Evolutionary conservation across 2,797 vertebrate species (phyloP).

Genomic region (Botia almorhae): DNA sequence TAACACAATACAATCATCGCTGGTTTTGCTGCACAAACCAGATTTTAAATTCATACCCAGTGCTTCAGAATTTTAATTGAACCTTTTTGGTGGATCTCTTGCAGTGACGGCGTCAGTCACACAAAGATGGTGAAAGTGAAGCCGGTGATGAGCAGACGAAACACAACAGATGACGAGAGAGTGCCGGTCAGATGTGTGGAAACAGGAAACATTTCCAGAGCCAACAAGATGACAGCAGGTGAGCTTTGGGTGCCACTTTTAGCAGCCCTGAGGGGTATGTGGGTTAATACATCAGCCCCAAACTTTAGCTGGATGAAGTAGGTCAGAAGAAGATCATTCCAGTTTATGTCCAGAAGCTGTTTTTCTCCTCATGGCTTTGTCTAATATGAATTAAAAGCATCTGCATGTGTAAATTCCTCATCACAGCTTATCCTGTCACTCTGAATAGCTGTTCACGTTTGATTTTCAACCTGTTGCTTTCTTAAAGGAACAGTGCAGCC

Average conservation of each 20-base stretch:
- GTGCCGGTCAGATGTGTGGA: slow-evolving; percentile 85
- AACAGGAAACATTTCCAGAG: slow-evolving; percentile 87
- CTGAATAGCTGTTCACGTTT: slow-evolving; percentile 38
- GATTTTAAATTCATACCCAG: neutral
- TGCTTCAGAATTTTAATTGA: neutral
- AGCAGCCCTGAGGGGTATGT: slow-evolving; percentile 17
- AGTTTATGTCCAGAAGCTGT: slow-evolving; percentile 27
- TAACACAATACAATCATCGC: neutral
- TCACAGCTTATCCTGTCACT: slow-evolving; percentile 48
- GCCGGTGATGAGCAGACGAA: slow-evolving; percentile 85
- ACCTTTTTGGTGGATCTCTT: neutral
- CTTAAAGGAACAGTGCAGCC: slow-evolving; percentile 31
- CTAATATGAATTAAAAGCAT: slow-evolving; percentile 42
- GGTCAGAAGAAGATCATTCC: slow-evolving; percentile 11
- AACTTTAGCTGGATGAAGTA: slow-evolving; percentile 46
- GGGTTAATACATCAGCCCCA: slow-evolving; percentile 19
- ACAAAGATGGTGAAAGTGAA: slow-evolving; percentile 87
- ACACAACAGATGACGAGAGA: slow-evolving; percentile 89
- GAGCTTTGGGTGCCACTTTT: slow-evolving; percentile 59
- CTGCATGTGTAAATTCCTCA: slow-evolving; percentile 57
- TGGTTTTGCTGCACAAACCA: too few species aligned
- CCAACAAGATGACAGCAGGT: slow-evolving; percentile 89
- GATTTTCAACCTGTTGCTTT: slow-evolving; percentile 4
- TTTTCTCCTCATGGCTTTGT: slow-evolving; percentile 48
- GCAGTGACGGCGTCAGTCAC: slow-evolving; percentile 73